Evolutionary conservation across 2,113 vertebrate species (phyloP), one percentile per base, ranked within the genome.

Genomic region (Tachuris rubrigastra): DNA sequence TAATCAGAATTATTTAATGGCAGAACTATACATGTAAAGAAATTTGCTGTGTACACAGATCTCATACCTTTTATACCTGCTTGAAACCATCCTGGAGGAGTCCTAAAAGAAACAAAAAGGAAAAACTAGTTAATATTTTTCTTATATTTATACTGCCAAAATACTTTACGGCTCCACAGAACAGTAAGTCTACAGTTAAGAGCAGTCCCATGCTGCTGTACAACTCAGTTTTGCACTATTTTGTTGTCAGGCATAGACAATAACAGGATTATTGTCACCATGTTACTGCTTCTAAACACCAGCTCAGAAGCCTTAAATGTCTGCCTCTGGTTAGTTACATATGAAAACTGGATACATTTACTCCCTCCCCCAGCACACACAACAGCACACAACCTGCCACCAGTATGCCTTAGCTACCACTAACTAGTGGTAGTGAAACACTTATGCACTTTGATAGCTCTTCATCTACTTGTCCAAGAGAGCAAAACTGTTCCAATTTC

Each of bases 31-130:
- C 15, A 58, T 16, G 2, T 39, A 66, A 63, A 65, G 9, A 74
- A 74, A 8, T 2, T 24, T 41, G 14, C 18, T 74, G 12, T 41
- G 30, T 49, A 72, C 9, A 47, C 90, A 84, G 31, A 84, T 85
- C 14, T 41, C 98, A 98, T 98, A 99, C 99, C 99, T 99, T 98
- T 99, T 99, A 87, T 98, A 98, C 94, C 98, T 98, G 95, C 98
- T 98, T 91, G 98, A 97, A 93, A 98, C 97, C 79, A 98, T 97
- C 97, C 98, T 99, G 65, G 98, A 97, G 28, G 98, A 98, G 9
- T 99, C 99, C 99, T 99, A 93, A 74, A 97, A 93, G 58, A 97
- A 93, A 96, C 71, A 95, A 81, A 97, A 97, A 87, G 72, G 18
- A 95, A 92, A 77, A 25, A 80, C 4, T 37, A 41, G 76, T 80